Percentiles rank a stretch among this genome's conserved stretches.
These are phyloP conservation scores for Halictus ligatus DNA, from an alignment of 2,888 invertebrate species.

Conservation along the genomic window DNA sequence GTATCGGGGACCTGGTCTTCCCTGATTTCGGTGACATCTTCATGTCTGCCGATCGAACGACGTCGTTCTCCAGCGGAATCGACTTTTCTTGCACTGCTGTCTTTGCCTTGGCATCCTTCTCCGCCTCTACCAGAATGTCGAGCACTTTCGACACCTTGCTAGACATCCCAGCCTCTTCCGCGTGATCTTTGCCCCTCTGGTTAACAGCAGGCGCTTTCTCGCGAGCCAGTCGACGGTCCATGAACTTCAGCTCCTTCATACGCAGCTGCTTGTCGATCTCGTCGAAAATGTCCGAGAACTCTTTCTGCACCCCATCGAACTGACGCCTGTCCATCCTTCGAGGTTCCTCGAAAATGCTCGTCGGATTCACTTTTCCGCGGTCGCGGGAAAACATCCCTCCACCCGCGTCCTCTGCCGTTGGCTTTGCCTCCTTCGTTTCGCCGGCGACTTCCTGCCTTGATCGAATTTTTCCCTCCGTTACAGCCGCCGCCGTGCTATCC, in stretches of 20 bases:
- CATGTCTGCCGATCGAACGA: conserved; percentile 33
- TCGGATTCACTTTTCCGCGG: conserved; percentile 15
- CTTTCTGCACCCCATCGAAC: conserved; percentile 63
- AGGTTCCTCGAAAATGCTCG: conserved; percentile 21
- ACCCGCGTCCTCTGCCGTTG: conserved; percentile 42
- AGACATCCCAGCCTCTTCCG: conserved; percentile 67
- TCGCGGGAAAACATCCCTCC: conserved; percentile 38
- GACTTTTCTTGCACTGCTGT: conserved; percentile 51
- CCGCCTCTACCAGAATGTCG: conserved; percentile 75
- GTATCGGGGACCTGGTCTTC: conserved; percentile 44
- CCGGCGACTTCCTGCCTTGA: conserved; percentile 44
- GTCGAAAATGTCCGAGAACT: conserved; percentile 79
- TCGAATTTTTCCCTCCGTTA: conserved; percentile 53
- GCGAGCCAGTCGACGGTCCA: conserved; percentile 40
- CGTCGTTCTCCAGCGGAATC: conserved; percentile 48
- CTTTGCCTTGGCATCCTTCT: conserved; percentile 70
- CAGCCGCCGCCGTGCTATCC: conserved; percentile 5
- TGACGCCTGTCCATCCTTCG: conserved; percentile 33
- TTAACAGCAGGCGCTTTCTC: conserved; percentile 30
- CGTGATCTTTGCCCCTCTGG: conserved; percentile 52
- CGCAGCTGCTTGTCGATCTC: conserved; percentile 77
- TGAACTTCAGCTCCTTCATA: conserved; percentile 62
- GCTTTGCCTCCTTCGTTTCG: conserved; percentile 40
- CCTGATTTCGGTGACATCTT: conserved; percentile 32
- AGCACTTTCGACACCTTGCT: conserved; percentile 76